Percentiles rank a stretch among this genome's conserved stretches.
These are phyloP conservation scores for Parascotia fuliginaria DNA, from an alignment of 2,888 invertebrate genomes.

Conservation along the genomic window DNA sequence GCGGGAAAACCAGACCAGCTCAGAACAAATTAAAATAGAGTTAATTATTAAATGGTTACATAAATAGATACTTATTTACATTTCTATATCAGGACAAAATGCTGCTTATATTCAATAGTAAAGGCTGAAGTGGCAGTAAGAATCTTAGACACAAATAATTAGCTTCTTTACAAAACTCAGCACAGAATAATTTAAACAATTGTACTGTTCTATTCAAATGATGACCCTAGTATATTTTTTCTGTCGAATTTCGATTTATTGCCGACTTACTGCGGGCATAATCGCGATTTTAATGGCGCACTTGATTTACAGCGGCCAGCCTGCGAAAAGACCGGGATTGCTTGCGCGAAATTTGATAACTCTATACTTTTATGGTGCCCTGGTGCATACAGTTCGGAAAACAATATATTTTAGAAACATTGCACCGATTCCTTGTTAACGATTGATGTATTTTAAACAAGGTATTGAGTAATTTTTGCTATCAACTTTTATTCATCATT, in stretches of 20 bases:
- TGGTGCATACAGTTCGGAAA: constrained; percentile 58
- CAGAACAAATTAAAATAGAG: too few relatives aligned
- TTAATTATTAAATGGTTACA: too few relatives aligned
- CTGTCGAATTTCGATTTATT: constrained; percentile 78
- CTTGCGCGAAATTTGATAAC: constrained; percentile 83
- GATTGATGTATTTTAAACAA: constrained; percentile 1
- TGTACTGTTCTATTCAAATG: constrained; percentile 16
- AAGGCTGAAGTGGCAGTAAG: too few relatives aligned
- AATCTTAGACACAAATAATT: too few relatives aligned
- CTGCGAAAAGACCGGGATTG: constrained; percentile 70
- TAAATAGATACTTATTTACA: too few relatives aligned
- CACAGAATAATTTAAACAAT: not conserved
- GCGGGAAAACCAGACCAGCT: too few relatives aligned
- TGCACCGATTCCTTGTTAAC: constrained; percentile 14
- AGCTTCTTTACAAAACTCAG: too few relatives aligned
- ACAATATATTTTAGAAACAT: constrained; percentile 32
- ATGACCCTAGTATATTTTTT: constrained; percentile 54
- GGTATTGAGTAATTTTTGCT: too few relatives aligned
- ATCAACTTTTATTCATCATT: too few relatives aligned
- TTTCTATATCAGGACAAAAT: too few relatives aligned
- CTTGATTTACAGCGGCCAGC: constrained; percentile 75
- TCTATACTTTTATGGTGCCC: constrained; percentile 78
- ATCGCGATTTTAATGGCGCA: constrained; percentile 82
- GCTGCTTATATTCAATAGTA: too few relatives aligned
- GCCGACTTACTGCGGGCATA: constrained; percentile 81